Conservation (phyloP, 2,888 invertebrate genomes). For the Frankliniella fusca region DNA sequence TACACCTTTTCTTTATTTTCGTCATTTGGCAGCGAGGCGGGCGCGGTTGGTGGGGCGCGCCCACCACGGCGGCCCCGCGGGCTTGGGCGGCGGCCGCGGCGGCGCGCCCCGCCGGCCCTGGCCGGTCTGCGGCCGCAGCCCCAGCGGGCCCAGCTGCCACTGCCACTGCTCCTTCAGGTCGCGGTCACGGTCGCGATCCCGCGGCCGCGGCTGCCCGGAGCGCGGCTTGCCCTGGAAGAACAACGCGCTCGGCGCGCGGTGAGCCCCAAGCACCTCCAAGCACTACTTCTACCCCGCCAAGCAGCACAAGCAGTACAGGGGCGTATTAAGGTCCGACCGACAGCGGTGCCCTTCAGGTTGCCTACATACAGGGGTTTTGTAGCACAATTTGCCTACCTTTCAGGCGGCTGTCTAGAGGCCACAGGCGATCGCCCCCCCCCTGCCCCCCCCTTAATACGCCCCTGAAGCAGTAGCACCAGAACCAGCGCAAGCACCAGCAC, state of each 20-base stretch:
- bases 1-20: background rate
- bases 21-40: background rate
- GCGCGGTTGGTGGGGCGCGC: background rate
- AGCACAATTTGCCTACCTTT: too few relatives aligned
- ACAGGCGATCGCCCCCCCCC: too few relatives aligned
- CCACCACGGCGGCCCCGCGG: conserved; percentile 17
- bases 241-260: background rate
- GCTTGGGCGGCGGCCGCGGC: background rate
- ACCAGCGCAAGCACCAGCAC: too few relatives aligned
- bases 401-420: too few relatives aligned
- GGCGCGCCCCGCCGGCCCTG: background rate
- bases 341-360: too few relatives aligned
- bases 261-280: background rate
- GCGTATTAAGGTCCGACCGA: too few relatives aligned
- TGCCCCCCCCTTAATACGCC: too few relatives aligned
- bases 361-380: too few relatives aligned
- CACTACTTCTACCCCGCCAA: too few relatives aligned
- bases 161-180: background rate
- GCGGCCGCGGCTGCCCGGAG: background rate
- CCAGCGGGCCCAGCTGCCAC: background rate
- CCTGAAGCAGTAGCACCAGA: too few relatives aligned
- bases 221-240: background rate
- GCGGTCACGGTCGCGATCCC: background rate
- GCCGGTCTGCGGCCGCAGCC: background rate
- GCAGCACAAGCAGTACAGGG: too few relatives aligned